These are phyloP conservation scores for Buceros bicornis DNA, from an alignment of 2,797 vertebrate genomes.

Conservation along the genomic window DNA sequence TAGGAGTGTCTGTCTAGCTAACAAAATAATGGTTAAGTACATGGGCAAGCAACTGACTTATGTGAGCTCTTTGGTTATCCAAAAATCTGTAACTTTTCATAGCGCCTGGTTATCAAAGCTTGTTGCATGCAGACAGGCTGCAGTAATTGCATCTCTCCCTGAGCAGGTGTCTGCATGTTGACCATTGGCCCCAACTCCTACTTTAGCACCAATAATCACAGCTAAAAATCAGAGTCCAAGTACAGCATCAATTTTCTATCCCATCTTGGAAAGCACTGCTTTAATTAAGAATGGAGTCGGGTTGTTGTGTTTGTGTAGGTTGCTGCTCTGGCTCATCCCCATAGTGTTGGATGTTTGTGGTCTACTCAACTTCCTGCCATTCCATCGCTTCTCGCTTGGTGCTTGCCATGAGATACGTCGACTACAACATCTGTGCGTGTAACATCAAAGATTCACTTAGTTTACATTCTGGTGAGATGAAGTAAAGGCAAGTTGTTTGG, in stretches of 20 bases:
- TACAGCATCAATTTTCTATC: background rate
- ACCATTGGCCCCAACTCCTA: background rate
- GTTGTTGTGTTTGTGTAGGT: conserved; percentile 7
- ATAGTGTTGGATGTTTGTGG: conserved; percentile 76
- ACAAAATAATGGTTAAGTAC: conserved; percentile 10
- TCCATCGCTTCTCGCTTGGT: conserved; percentile 65
- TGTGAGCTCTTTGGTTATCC: background rate
- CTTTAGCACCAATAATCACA: background rate
- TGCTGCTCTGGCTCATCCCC: conserved; percentile 61
- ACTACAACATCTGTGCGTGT: conserved; percentile 79
- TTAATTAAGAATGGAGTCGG: conserved; percentile 13
- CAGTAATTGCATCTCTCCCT: background rate
- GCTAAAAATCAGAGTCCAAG: background rate
- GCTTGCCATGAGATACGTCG: conserved; percentile 72
- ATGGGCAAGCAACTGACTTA: background rate
- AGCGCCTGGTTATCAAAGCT: background rate
- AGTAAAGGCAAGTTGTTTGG: conserved; percentile 77
- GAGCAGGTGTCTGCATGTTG: accelerated
- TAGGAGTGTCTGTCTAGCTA: background rate
- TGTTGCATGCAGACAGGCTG: background rate
- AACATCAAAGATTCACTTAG: conserved; percentile 83
- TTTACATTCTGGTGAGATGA: conserved; percentile 81
- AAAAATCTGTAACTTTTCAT: background rate
- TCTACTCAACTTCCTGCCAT: conserved; percentile 76
- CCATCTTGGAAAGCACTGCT: background rate